phyloP scores from a whole-genome alignment of 2,113 vertebrate species.

The Heterotilapia buettikoferi region DNA sequence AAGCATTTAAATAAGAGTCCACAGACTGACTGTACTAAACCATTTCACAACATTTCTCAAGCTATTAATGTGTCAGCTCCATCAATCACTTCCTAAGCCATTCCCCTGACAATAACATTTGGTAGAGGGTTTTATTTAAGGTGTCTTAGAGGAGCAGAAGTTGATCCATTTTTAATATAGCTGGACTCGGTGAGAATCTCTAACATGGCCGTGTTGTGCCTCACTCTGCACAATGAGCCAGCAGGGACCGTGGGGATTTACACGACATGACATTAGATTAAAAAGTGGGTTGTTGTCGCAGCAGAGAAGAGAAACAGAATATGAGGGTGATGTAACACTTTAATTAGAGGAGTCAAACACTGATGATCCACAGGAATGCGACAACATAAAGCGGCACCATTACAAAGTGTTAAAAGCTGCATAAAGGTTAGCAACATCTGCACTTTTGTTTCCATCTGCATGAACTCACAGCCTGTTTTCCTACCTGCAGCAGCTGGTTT shows the following conservation, averaged over 20 bases:
- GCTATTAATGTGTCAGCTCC: constrained; percentile 17
- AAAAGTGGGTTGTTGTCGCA: background rate
- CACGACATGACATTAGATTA: constrained; percentile 27
- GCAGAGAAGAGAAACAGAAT: background rate
- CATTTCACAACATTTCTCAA: constrained; percentile 16
- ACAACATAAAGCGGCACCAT: background rate
- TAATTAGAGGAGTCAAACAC: background rate
- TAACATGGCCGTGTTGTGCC: background rate
- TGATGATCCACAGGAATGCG: background rate
- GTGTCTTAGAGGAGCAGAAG: background rate
- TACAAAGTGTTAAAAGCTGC: background rate
- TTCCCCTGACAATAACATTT: constrained; percentile 7
- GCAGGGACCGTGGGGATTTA: background rate
- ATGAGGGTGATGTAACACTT: background rate
- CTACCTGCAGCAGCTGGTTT: constrained; percentile 70
- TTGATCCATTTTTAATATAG: constrained; percentile 37
- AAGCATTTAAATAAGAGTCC: background rate
- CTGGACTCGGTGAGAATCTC: background rate
- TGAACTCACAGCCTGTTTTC: background rate
- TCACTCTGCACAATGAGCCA: background rate
- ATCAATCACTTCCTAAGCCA: constrained; percentile 34
- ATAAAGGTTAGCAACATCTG: background rate
- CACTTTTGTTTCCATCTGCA: background rate
- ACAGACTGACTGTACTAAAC: background rate
- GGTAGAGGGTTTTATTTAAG: constrained; percentile 8